Evolutionary conservation across 2,797 vertebrate genomes (phyloP).

Genomic region (Carcharodon carcharias): DNA sequence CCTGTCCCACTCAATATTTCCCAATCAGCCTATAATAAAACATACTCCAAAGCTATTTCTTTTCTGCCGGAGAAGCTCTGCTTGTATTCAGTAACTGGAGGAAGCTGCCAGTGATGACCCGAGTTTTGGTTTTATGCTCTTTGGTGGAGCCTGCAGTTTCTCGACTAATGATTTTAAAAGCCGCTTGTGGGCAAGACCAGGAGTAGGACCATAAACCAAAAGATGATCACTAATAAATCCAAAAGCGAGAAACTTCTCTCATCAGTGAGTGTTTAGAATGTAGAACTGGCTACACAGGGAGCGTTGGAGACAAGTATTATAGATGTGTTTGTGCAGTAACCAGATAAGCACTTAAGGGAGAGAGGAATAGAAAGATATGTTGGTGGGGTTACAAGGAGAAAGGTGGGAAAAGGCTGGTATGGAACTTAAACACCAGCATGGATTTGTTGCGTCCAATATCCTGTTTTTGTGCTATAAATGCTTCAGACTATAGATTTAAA

Average conservation of each 20-base stretch:
- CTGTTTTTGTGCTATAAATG: not conserved
- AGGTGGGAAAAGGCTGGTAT: not conserved
- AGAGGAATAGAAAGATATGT: not conserved
- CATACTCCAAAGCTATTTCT: too few relatives aligned
- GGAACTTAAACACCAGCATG: too few relatives aligned
- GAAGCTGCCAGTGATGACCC: not conserved
- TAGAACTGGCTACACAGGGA: not conserved
- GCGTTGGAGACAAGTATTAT: not conserved
- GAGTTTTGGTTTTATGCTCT: not conserved
- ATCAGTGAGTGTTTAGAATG: not conserved
- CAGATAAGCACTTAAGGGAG: not conserved
- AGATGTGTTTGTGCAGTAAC: not conserved
- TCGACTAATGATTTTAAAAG: not conserved
- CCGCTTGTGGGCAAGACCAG: not conserved
- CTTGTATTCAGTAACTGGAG: not conserved
- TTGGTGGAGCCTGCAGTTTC: not conserved
- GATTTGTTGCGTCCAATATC: not conserved
- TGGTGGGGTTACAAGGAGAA: not conserved
- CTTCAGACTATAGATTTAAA: not conserved
- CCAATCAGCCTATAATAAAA: too few relatives aligned
- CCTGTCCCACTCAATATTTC: too few relatives aligned
- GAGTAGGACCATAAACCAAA: not conserved
- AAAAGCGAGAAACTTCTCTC: not conserved
- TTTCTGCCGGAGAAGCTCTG: too few relatives aligned
- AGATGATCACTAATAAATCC: not conserved